Conservation (phyloP, 1,140 invertebrate genomes). For the Teleopsis dalmanni region DNA sequence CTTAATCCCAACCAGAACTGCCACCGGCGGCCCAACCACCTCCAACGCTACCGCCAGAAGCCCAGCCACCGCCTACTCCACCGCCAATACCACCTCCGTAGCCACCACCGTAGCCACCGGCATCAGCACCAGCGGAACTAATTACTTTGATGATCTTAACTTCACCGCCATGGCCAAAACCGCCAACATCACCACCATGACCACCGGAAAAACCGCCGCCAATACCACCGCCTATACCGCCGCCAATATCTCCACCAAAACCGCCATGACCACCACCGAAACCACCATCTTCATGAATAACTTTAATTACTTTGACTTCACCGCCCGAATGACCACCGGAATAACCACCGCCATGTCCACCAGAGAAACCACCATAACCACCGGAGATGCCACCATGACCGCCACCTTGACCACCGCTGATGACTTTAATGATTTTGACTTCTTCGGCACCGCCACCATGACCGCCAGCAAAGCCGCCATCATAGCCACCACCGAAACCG, state of each 20-base stretch:
- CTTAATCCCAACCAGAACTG: constrained; percentile 12
- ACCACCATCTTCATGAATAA: constrained; percentile 19
- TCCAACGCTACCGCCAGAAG: constrained; percentile 3
- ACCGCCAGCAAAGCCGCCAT: constrained; percentile 11
- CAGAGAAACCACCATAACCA: constrained; percentile 10
- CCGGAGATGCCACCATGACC: constrained; percentile 14
- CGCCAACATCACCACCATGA: constrained; percentile 7
- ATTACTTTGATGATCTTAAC: constrained; percentile 28
- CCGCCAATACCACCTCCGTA: constrained; percentile 12
- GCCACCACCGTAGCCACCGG: constrained; percentile 13
- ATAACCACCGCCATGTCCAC: constrained; percentile 14
- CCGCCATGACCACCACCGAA: constrained; percentile 15
- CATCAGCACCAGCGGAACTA: constrained; percentile 16
- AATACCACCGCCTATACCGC: constrained; percentile 7
- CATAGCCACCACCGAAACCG: constrained; percentile 14
- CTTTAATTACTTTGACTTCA: constrained; percentile 25
- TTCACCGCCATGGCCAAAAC: constrained; percentile 8
- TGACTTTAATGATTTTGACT: constrained; percentile 10
- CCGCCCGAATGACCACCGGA: constrained; percentile 10
- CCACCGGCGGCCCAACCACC: not conserved
- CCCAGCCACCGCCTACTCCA: constrained; percentile 11
- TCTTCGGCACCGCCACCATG: constrained; percentile 9
- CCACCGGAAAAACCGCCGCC: constrained; percentile 10
- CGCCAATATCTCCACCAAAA: constrained; percentile 15
- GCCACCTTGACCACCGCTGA: constrained; percentile 11